Evolutionary conservation across 2,113 vertebrate species (phyloP).

Genomic region (Amblyornis subalaris): DNA sequence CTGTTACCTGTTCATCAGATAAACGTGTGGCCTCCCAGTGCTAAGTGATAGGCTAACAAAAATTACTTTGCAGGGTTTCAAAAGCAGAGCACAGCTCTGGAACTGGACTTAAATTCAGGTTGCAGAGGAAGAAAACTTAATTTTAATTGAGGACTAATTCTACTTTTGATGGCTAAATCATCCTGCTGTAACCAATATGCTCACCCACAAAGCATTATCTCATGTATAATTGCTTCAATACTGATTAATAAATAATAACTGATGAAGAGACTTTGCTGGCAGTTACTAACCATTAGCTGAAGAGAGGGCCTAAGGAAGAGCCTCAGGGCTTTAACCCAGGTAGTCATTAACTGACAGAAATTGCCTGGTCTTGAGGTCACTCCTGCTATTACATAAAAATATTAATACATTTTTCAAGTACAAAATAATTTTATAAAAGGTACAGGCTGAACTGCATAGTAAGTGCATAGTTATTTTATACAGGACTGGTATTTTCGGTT

Average conservation of each 20-base stretch:
- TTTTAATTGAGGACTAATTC: background rate
- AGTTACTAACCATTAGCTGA: constrained; percentile 55
- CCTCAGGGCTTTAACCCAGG: constrained; percentile 3
- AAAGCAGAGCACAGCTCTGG: background rate
- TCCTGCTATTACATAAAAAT: constrained; percentile 28
- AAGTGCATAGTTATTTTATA: background rate
- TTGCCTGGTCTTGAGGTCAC: constrained; percentile 51
- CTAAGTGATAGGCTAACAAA: constrained; percentile 5
- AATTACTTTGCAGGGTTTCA: background rate
- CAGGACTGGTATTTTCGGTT: background rate
- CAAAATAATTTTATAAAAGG: constrained; percentile 37
- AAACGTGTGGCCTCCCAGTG: constrained; percentile 1
- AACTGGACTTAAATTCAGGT: background rate
- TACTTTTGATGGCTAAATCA: background rate
- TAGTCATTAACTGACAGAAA: constrained; percentile 67
- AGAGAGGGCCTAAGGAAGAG: background rate
- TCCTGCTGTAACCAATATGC: constrained; percentile 53
- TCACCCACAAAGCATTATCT: constrained; percentile 16
- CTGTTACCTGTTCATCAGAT: background rate
- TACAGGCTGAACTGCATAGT: background rate
- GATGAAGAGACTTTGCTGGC: constrained; percentile 28
- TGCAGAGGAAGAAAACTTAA: background rate
- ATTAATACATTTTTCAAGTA: constrained; percentile 37
- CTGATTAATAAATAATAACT: constrained; percentile 67
- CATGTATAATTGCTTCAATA: constrained; percentile 55